Conservation (phyloP, 2,797 vertebrate genomes). For the Epinephelus coioides region DNA sequence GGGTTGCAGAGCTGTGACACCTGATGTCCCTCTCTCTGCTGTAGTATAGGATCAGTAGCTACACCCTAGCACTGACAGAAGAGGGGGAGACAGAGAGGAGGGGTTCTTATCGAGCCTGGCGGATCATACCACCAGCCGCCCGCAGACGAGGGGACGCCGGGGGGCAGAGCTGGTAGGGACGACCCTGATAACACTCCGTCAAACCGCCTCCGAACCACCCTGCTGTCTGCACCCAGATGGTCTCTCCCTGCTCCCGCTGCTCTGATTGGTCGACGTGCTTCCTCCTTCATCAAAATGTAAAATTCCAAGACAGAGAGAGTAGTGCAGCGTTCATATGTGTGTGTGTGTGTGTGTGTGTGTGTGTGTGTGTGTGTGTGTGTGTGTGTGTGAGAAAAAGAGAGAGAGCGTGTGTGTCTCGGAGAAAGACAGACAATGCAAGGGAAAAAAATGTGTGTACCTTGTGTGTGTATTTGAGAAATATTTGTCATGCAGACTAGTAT, state of each 20-base stretch:
- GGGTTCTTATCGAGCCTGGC: conserved; percentile 82
- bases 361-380: conserved; percentile 20
- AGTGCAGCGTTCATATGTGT: conserved; percentile 70
- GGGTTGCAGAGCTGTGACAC: conserved; percentile 79
- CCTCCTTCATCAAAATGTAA: conserved; percentile 87
- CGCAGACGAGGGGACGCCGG: conserved; percentile 58
- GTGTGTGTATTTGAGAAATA: conserved; percentile 55
- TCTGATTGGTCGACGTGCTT: conserved; percentile 79
- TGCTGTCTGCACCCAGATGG: conserved; percentile 74
- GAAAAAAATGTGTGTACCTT: conserved; percentile 44
- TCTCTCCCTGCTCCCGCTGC: conserved; percentile 68
- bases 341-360: conserved; percentile 29
- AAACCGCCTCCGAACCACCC: conserved; percentile 58
- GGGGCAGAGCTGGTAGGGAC: conserved; percentile 41
- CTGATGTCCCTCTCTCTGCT: conserved; percentile 80
- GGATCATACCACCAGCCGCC: conserved; percentile 70
- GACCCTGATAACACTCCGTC: conserved; percentile 13
- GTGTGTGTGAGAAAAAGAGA: conserved; percentile 22
- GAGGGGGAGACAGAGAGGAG: conserved; percentile 81
- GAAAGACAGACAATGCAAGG: conserved; percentile 70
- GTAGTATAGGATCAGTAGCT: conserved; percentile 82
- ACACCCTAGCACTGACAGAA: conserved; percentile 85
- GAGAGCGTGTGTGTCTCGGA: conserved; percentile 44
- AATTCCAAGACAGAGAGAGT: conserved; percentile 86
- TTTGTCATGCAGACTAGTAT: conserved; percentile 61